Evolutionary conservation across 2,888 invertebrate species (phyloP), one percentile per base, ranked within the genome.

Genomic region (Arge pagana): DNA sequence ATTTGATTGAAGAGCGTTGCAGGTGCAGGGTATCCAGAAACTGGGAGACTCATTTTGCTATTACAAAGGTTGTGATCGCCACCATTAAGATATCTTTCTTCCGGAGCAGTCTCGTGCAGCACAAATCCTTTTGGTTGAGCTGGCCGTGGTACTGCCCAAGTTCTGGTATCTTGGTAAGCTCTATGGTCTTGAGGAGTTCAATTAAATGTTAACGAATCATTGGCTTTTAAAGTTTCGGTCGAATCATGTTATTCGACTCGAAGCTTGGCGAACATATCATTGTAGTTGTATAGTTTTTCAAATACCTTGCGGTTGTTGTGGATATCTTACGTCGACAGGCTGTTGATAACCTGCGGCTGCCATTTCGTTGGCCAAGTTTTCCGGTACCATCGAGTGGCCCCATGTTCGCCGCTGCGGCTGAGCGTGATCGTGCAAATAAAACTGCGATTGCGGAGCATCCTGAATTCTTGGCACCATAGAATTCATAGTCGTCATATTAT

Each of bases 351-450:
- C 71, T 4, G 72, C 72, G 7, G 68, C 66, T 30, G 72, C 67
- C 65, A 76, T 72, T 64, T 76, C 76, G 51, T 71, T 76, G 5
- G 72, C 66, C 55, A 76, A 65, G 58, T 64, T 74, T 53, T 76
- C 82, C 51, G 79, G 72, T 4, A 75, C 69, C 13, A 77, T 75
- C 18, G 79, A 78, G 42, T 79, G 78, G 28, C 76, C 74, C 80
- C 78, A 83, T 59, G 82, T 78, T 63, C 78, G 69, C 76, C 74
- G 79, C 74, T 76, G 68, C 53, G 74, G 71, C 56, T 78, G 72
- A 11, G 81, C 80, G 57, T 82, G 81, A 67, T 89, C 89, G 72
- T 91, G 90, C 64, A 90, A 79, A 77, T 87, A 91, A 77, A 90
- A 90, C 75, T 89, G 87, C 60, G 83, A 81, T 55, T 83, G 80